Percentiles rank a stretch among this genome's conserved stretches.
phyloP scores from a whole-genome alignment of 2,888 invertebrate genomes.

The Nemurella pictetii region DNA sequence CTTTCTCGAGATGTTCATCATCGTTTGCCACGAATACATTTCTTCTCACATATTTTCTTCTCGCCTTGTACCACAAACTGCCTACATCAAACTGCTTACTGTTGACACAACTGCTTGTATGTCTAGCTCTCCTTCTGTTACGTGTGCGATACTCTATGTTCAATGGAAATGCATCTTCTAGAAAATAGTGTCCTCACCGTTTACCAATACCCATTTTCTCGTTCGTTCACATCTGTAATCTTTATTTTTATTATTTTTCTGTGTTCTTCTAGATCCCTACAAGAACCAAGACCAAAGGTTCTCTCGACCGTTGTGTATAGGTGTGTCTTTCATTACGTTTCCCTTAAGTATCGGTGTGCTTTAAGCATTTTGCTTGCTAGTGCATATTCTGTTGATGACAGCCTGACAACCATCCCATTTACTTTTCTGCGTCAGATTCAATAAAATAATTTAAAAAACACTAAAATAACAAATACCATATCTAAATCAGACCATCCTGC shows the following conservation, averaged over 20 bases:
- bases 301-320: slow-evolving; percentile 36
- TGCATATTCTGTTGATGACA: neutral
- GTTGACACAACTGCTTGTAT: neutral
- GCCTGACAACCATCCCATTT: neutral
- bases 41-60: neutral
- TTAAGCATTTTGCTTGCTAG: slow-evolving; percentile 9
- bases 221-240: neutral
- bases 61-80: neutral
- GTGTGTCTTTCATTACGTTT: slow-evolving; percentile 33
- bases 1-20: neutral
- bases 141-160: neutral
- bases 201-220: neutral
- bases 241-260: slow-evolving; percentile 14
- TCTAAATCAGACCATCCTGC: neutral
- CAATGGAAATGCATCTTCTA: neutral
- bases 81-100: neutral
- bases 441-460: neutral
- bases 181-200: neutral
- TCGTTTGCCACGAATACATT: neutral
- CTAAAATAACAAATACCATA: neutral
- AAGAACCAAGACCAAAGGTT: slow-evolving; percentile 24
- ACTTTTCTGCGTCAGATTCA: neutral
- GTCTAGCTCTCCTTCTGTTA: neutral
- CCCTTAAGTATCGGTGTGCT: slow-evolving; percentile 4
- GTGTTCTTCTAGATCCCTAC: slow-evolving; percentile 27